Percentiles rank a stretch among this genome's conserved stretches.
phyloP scores from a whole-genome alignment of 2,113 vertebrate species.

The Chloebia gouldiae region DNA sequence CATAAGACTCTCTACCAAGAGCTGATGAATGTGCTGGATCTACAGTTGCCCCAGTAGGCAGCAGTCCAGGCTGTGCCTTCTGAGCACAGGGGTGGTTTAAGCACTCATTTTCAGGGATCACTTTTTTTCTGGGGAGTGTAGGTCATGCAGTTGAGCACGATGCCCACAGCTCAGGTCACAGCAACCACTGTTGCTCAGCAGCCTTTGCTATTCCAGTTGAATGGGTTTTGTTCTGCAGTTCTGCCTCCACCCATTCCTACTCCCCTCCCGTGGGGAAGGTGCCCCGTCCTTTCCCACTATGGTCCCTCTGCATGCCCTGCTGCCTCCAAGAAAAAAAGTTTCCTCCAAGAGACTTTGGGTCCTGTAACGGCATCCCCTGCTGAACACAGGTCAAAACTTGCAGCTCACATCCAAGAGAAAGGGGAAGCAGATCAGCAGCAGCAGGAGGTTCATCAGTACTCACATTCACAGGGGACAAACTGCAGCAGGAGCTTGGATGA shows the following conservation, averaged over 20 bases:
- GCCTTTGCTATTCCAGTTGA: neutral
- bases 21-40: neutral
- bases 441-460: neutral
- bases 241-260: neutral
- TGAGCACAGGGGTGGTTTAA: neutral
- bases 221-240: neutral
- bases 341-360: neutral
- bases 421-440: neutral
- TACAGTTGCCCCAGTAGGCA: neutral
- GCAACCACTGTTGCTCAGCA: neutral
- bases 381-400: neutral
- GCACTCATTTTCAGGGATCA: neutral
- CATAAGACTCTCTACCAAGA: neutral
- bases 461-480: neutral
- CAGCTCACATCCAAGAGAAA: neutral
- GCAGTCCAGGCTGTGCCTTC: neutral
- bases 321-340: neutral
- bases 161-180: neutral
- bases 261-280: rapidly evolving
- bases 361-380: neutral
- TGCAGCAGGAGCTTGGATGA: neutral
- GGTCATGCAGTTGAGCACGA: neutral
- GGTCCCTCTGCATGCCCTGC: neutral
- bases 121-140: neutral
- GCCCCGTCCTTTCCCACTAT: neutral